Evolutionary conservation across 2,797 vertebrate species (phyloP), one percentile per base, ranked within the genome.

Genomic region (Tadarida brasiliensis): DNA sequence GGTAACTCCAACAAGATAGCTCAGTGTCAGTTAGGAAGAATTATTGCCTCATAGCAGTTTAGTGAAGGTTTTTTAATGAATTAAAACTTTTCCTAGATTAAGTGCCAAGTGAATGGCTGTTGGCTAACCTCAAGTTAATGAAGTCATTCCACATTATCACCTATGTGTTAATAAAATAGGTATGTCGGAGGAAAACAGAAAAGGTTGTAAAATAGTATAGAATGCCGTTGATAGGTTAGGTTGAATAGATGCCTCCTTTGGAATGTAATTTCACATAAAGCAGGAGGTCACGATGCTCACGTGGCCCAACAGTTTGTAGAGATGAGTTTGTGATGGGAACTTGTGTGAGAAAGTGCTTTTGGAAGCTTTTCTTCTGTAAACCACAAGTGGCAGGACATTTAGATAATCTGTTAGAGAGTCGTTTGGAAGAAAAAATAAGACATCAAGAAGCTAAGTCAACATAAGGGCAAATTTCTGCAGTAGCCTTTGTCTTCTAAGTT

Each of bases 11-110:
- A 59, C 67, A 90, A 95, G 39, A 56, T 88, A 87, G 24, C 28
- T 70, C 82, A 44, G 7, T 8, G 61, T 67, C 47, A 87, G 30
- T 95, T 95, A 77, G 51, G 84, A 81, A 94, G 54, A 90, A 54
- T 76, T 92, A 67, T 30, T 15, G 10, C 2, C 24, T 90, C 91
- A 95, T 30, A 56, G 54, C 70, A 96, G 56, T 73, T 96, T 56
- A 67, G 11, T n/a, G 39, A 90, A 28, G 71, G 28, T 77, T 88
- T 96, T 97, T 97, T 95, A 97, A 95, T 94, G 49, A 97, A 70
- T 68, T 86, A 4, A 56, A 77, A 39, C 19, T 87, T 94, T 94
- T 96, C n/a, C 19, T 70, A 30, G 47, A 73, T 93, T 97, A 94
- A 93, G 7, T 87, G 67, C 44, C 35, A n/a, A 73, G 26, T 56